Percentiles rank a stretch among this genome's conserved stretches.
Evolutionary conservation across 2,113 vertebrate species (phyloP).

Genomic region (Saguinus midas): DNA sequence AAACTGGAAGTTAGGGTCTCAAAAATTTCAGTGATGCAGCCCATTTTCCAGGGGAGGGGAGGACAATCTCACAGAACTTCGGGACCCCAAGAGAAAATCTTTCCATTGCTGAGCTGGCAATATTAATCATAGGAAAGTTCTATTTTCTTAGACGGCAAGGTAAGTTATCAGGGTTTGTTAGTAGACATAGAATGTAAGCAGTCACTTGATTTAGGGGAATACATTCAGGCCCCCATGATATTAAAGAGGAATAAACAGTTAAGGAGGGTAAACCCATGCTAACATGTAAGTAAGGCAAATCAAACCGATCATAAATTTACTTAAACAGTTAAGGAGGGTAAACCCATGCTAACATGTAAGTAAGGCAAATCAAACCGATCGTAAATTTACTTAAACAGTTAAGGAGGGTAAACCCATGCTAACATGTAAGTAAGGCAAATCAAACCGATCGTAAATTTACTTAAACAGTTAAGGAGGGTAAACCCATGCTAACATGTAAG

Average conservation of each 20-base stretch:
- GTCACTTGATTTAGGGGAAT: background rate
- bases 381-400: rapidly evolving
- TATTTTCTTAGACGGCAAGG: background rate
- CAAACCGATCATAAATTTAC: no score
- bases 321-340: no score
- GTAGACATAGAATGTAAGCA: background rate
- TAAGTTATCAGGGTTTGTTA: no score
- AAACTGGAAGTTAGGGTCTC: background rate
- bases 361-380: rapidly evolving
- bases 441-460: rapidly evolving
- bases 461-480: rapidly evolving
- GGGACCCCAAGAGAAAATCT: no score
- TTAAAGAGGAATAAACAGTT: background rate
- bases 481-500: rapidly evolving
- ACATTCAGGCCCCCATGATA: rapidly evolving
- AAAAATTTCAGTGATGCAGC: background rate
- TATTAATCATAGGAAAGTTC: no score
- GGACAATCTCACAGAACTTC: background rate
- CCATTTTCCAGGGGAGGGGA: rapidly evolving
- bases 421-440: rapidly evolving
- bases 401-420: rapidly evolving
- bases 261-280: rapidly evolving
- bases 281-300: rapidly evolving
- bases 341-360: rapidly evolving
- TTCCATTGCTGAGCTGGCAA: background rate